Base-by-base conservation (phyloP, 2,888 invertebrate genomes). In the Mesodorylaimus sp. region DNA sequence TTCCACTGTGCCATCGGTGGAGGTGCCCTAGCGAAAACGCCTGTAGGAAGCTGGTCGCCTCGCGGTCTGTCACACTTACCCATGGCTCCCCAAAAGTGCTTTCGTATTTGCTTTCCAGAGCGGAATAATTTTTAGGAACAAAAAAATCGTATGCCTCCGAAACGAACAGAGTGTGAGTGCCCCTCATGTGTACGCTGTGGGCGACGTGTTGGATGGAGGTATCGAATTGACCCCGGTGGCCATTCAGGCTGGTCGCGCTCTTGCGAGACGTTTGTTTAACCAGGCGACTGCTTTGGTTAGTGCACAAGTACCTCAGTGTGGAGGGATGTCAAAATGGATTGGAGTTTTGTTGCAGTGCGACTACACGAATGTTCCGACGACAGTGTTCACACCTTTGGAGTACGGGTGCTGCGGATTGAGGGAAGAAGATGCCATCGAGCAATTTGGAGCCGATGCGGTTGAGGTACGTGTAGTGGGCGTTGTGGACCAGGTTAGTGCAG, bases 141-240 rank as follows among this genome's bases (percentile, higher is more conserved):
- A 62, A 25, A 62, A 64, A 45, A 58, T 68, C 21, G 53, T 64
- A 21, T 23, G 47, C 36, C 24, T 53, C 54, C 56, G 48, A 53
- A 57, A 76, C 51, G 95, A 97, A 65, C 80, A 83, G 64, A 55
- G 56, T 13, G 44, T 46, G 19, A 47, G 54, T 69, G 76, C 86
- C 49, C 74, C 80, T 0, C 77, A 88, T 68, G 80, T 97, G 55
- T 93, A 76, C 71, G 93, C 93, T 19, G 83, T 95, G 56, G 95
- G 95, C 48, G 95, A 97, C 74, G 69, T 74, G 25, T 61, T 67
- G 48, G 66, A 79, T 72, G 76, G 75, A 60, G 75, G 74, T 61
- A 85, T 87, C 0, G 91, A 95, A 72, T 73, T 95, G 45, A 95
- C 95, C 2, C 93, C 93, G 1, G 91, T 93, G 5, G 88, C 89